phyloP scores from a whole-genome alignment of 2,888 invertebrate species.

The Nephrotoma guestfalica region DNA sequence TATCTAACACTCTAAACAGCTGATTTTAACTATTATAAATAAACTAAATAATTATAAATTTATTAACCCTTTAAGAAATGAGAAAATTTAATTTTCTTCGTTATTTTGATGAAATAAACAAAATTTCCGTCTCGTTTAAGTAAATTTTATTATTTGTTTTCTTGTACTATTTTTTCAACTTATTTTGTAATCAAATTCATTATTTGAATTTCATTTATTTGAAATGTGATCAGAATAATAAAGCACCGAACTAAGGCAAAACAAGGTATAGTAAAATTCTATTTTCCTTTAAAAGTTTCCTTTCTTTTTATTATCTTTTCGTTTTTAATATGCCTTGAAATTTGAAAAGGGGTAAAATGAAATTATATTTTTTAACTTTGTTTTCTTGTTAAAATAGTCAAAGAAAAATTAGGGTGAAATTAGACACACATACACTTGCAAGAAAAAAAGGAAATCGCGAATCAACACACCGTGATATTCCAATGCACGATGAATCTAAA shows the following conservation, averaged over 20 bases:
- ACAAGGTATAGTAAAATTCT: background rate
- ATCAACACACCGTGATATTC: background rate
- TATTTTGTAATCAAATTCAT: background rate
- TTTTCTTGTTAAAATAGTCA: background rate
- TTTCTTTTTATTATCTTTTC: background rate
- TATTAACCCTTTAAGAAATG: background rate
- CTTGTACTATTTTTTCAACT: background rate
- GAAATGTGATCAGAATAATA: background rate
- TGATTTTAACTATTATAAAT: background rate
- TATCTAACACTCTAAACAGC: too few species aligned
- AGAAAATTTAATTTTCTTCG: background rate
- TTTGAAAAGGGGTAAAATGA: background rate
- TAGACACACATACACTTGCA: background rate
- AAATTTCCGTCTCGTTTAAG: background rate
- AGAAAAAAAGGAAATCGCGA: background rate
- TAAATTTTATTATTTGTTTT: background rate
- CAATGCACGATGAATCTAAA: background rate
- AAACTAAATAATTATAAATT: background rate
- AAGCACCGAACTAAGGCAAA: background rate
- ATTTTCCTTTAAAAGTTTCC: background rate
- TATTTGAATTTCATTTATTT: background rate
- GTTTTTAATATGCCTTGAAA: background rate
- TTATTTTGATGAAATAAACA: background rate
- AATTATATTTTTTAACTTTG: background rate
- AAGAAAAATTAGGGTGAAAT: background rate